Conservation (phyloP, 1,140 invertebrate genomes). For the Drosophila watanabei region DNA sequence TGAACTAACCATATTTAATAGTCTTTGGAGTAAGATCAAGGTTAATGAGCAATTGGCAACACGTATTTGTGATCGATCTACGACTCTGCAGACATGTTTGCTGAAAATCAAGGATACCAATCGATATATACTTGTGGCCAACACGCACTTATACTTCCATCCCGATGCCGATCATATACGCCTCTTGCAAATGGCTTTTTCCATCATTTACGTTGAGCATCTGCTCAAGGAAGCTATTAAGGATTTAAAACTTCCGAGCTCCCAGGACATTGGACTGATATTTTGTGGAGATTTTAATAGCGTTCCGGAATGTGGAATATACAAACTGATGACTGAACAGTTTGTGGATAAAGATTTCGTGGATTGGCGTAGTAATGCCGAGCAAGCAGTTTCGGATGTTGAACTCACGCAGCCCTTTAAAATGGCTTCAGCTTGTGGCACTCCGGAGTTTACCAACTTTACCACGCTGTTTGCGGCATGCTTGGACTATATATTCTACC, state of each 20-base stretch:
- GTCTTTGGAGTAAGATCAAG: conserved; percentile 88
- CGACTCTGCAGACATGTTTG: conserved; percentile 86
- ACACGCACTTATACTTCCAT: conserved; percentile 97
- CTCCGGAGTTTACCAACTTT: conserved; percentile 94
- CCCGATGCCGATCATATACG: conserved; percentile 95
- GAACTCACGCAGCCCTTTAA: conserved; percentile 88
- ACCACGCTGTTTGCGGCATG: conserved; percentile 93
- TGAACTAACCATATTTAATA: conserved; percentile 86
- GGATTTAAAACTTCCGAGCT: conserved; percentile 86
- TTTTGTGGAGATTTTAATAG: conserved; percentile 96
- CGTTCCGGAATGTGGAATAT: conserved; percentile 92
- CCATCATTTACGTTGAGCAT: conserved; percentile 88
- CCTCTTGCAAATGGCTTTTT: conserved; percentile 90
- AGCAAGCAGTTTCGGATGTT: conserved; percentile 89
- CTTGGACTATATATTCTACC: conserved; percentile 97
- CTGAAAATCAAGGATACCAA: conserved; percentile 87
- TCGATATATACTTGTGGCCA: conserved; percentile 91
- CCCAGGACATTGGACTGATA: conserved; percentile 87
- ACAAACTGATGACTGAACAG: conserved; percentile 90
- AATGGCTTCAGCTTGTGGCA: conserved; percentile 91
- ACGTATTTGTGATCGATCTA: conserved; percentile 88
- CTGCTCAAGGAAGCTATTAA: conserved; percentile 85
- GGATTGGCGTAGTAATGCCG: conserved; percentile 91
- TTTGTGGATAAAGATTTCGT: conserved; percentile 87
- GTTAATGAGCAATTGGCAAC: conserved; percentile 88